Evolutionary conservation across 2,797 vertebrate genomes (phyloP), one percentile per base, ranked within the genome.

Genomic region (Euphonia xanthogaster): DNA sequence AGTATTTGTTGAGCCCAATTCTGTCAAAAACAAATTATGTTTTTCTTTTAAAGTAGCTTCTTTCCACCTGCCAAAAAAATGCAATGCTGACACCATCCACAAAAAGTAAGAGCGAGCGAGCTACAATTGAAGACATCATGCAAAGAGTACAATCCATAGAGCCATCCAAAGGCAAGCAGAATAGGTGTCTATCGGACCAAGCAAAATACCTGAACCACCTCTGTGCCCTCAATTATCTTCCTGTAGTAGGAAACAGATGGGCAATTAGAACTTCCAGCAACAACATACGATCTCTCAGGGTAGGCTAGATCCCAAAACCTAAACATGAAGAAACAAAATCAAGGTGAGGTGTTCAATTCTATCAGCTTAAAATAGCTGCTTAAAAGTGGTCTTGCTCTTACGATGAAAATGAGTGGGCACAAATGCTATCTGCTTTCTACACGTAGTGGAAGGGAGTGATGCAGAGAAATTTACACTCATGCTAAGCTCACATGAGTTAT

Each of bases 241-340:
- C 99, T 98, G 95, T 98, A 99, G 98, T 99, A 99, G 45, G 99
- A 99, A 47, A 99, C 99, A 3, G 99, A 99, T 1, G 99, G 98
- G 95, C 98, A 98, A 25, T 98, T 98, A 60, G 98, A 98, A 87
- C 98, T 98, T 83, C 99, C 99, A 0, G 98, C 99, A 45, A 99
- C 98, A 77, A 99, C 96, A n/a, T 99, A 99, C 0, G 99, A 99
- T 93, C 99, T 98, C 96, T 99, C 99, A 14, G 99, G 99, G 82
- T 99, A 99, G 19, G 98, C 99, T 93, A 99, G 83, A 97, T 99
- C 99, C 99, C 99, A 99, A 97, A 99, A 99, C 98, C 99, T 99
- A 82, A 58, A 84, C 39, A 57, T 31, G 65, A 85, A 77, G 37
- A 68, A 72, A 90, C 3, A 74, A 63, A 67, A 44, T 15, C 51